These are phyloP conservation scores for Ptilonorhynchus violaceus DNA, from an alignment of 2,113 vertebrate genomes.

Conservation along the genomic window DNA sequence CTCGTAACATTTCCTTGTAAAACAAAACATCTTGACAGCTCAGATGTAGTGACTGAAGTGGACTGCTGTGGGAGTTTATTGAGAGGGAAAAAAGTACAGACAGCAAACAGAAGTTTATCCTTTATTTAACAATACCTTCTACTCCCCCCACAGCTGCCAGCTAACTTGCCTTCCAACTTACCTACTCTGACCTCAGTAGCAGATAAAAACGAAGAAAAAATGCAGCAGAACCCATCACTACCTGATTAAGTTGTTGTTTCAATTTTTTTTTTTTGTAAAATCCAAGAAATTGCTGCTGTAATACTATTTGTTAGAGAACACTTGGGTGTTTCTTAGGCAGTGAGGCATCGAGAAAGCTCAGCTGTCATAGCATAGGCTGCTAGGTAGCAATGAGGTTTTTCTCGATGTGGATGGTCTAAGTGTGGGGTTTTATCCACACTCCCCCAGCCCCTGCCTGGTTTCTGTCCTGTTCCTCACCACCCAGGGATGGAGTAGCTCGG, in stretches of 20 bases:
- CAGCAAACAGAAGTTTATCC: not conserved
- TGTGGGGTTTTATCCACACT: not conserved
- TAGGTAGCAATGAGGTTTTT: accelerated
- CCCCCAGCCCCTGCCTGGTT: not conserved
- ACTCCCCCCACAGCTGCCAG: not conserved
- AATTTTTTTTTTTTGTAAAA: not conserved
- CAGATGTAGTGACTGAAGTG: not conserved
- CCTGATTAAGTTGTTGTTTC: not conserved
- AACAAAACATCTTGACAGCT: not conserved
- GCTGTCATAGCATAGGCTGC: not conserved
- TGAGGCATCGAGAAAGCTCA: not conserved
- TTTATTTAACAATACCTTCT: not conserved
- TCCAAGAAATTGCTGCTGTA: not conserved
- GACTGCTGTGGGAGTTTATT: not conserved
- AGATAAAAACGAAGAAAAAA: not conserved
- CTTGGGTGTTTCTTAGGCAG: not conserved
- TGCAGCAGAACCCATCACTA: too few species aligned
- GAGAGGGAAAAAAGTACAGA: not conserved
- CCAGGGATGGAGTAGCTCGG: not conserved
- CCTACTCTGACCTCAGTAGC: not conserved
- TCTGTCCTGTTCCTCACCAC: not conserved
- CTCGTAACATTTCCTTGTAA: not conserved
- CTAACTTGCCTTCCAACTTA: not conserved
- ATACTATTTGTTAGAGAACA: not conserved
- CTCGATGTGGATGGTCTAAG: not conserved